Evolutionary conservation across 2,888 invertebrate species (phyloP), one percentile per base, ranked within the genome.

Genomic region (Ptilodon capucinus): DNA sequence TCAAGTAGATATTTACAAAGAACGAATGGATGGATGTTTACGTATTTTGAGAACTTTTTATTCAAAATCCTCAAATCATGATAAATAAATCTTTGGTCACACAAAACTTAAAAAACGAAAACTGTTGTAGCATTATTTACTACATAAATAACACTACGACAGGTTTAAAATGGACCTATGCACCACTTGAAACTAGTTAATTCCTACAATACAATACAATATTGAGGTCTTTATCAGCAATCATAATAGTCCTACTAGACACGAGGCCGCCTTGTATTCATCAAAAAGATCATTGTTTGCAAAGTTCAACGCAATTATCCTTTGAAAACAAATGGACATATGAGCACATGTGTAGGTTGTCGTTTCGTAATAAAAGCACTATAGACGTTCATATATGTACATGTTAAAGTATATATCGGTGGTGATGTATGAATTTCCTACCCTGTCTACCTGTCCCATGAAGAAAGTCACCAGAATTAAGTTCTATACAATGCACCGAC

Each of bases 301-400:
- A 40, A 40, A 40, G 38, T 38, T 38, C 38, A 38, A n/a, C 38
- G 38, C 38, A 38, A 38, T 38, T 38, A 38, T 38, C 38, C 19
- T 38, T 38, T 19, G 38, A 19, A 19, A 38, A 38, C 38, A 19
- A 19, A 38, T n/a, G 11, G n/a, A n/a, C 38, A 38, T 19, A 38
- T 38, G 7, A n/a, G 2, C 19, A 6, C 4, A 17, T 38, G 35
- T 36, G 38, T 38, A 38, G 38, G 38, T 11, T 38, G 38, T n/a
- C 18, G 18, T 2, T 36, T 2, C n/a, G 18, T 38, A 13, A 5
- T 13, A 11, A 9, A 3, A 14, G 2, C 34, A 11, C 4, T 14
- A 34, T 34, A 34, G 34, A 14, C 11, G 6, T 19, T 11, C 6
- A 13, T 19, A 8, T 18, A 11, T 4, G 39, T 39, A 17, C 4